phyloP scores from a whole-genome alignment of 2,888 invertebrate genomes.

The Lepidochrysops patricia region DNA sequence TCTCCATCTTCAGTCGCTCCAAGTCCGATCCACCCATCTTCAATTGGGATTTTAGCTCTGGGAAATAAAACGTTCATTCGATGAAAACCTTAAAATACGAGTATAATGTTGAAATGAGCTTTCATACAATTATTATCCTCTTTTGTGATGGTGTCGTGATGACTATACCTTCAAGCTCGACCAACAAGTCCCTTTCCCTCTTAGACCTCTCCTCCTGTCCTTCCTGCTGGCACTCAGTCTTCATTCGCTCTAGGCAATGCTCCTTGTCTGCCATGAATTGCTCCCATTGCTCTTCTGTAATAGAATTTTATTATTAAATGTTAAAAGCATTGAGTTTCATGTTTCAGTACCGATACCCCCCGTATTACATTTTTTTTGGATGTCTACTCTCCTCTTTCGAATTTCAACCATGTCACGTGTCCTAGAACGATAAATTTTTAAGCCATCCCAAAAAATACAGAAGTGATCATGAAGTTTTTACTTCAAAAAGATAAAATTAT shows the following conservation, averaged over 20 bases:
- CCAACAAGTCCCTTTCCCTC: constrained; percentile 59
- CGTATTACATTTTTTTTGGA: too few species aligned
- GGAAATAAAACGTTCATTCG: background rate
- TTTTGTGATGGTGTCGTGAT: too few species aligned
- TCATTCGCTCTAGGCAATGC: constrained; percentile 74
- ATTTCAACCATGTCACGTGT: too few species aligned
- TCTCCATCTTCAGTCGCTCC: constrained; percentile 44
- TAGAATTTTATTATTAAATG: background rate
- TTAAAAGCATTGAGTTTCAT: too few species aligned
- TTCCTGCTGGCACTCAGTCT: constrained; percentile 74
- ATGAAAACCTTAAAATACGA: background rate
- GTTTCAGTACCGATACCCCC: too few species aligned
- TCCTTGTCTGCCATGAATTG: constrained; percentile 77
- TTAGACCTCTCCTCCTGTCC: constrained; percentile 65
- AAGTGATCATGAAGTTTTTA: too few species aligned
- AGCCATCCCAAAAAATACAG: too few species aligned
- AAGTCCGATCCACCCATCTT: constrained; percentile 48
- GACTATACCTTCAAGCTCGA: constrained; percentile 54
- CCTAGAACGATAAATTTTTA: too few species aligned
- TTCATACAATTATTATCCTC: too few species aligned
- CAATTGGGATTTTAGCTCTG: constrained; percentile 57
- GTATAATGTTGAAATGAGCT: too few species aligned
- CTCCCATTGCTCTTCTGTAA: constrained; percentile 77
- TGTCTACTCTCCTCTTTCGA: too few species aligned
- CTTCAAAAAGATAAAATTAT: too few species aligned